phyloP scores from a whole-genome alignment of 2,797 vertebrate species.

The Galago senegalensis region DNA sequence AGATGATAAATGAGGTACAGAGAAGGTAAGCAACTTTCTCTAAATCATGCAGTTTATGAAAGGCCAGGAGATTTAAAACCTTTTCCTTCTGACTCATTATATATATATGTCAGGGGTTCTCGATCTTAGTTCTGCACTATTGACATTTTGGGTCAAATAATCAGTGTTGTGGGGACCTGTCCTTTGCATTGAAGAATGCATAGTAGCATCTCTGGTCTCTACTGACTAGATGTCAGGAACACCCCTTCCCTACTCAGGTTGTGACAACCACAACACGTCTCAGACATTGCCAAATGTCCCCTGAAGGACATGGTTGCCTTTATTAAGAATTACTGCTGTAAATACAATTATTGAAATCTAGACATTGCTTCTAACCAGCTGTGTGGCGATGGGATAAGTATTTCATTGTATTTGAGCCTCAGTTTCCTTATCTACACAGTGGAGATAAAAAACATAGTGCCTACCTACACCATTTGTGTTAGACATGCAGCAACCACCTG shows the following conservation, averaged over 20 bases:
- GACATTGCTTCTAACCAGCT: not conserved
- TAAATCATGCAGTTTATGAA: not conserved
- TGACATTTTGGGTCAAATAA: not conserved
- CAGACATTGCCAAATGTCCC: not conserved
- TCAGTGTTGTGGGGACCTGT: not conserved
- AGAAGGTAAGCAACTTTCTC: not conserved
- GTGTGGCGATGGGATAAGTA: not conserved
- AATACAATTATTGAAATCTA: not conserved
- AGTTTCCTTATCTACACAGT: constrained; percentile 1
- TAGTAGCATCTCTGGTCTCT: not conserved
- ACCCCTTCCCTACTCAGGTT: rapidly evolving
- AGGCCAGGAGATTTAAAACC: not conserved
- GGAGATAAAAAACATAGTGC: not conserved
- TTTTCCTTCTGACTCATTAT: not conserved
- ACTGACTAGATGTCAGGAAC: not conserved
- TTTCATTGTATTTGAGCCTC: not conserved
- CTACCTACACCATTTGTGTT: rapidly evolving
- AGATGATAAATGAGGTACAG: not conserved
- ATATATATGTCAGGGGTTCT: not conserved
- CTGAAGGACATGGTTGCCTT: not conserved
- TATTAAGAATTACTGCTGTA: not conserved
- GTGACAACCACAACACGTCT: not conserved
- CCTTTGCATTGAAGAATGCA: no score
- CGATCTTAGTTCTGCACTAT: not conserved
- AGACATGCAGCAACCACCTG: no score